Conservation (phyloP, 2,797 vertebrate species). For the Sciurus carolinensis region DNA sequence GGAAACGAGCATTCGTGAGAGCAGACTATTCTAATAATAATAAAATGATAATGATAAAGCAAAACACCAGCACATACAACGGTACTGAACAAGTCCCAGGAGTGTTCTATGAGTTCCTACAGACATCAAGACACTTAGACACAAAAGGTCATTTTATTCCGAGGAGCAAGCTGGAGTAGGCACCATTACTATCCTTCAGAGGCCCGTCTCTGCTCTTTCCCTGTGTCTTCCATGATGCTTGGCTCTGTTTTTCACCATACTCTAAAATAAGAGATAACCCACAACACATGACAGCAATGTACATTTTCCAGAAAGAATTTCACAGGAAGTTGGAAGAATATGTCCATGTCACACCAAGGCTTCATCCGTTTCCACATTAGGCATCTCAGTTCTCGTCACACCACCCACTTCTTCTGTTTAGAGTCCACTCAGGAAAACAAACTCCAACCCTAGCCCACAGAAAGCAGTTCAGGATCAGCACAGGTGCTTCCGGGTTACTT, state of each 20-base stretch:
- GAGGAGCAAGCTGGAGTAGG: not conserved
- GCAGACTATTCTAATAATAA: not conserved
- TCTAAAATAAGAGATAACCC: not conserved
- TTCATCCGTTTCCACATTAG: not conserved
- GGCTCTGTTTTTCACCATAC: not conserved
- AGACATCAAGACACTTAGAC: not conserved
- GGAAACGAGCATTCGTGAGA: constrained; percentile 6
- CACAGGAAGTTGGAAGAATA: not conserved
- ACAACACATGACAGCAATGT: not conserved
- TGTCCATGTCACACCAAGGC: not conserved
- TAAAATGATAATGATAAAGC: not conserved
- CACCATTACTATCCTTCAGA: not conserved
- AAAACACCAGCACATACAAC: not conserved
- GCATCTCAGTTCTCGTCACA: not conserved
- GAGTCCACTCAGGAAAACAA: not conserved
- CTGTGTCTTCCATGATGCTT: not conserved
- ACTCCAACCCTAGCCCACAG: too few relatives aligned
- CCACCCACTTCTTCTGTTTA: not conserved
- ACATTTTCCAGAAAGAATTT: not conserved
- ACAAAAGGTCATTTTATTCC: not conserved
- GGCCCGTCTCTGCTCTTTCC: not conserved
- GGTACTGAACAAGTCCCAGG: not conserved
- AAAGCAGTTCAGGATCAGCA: not conserved
- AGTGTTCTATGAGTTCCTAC: not conserved
- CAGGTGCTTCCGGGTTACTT: not conserved